Conservation (phyloP, 2,113 vertebrate genomes). For the Macaca nemestrina region DNA sequence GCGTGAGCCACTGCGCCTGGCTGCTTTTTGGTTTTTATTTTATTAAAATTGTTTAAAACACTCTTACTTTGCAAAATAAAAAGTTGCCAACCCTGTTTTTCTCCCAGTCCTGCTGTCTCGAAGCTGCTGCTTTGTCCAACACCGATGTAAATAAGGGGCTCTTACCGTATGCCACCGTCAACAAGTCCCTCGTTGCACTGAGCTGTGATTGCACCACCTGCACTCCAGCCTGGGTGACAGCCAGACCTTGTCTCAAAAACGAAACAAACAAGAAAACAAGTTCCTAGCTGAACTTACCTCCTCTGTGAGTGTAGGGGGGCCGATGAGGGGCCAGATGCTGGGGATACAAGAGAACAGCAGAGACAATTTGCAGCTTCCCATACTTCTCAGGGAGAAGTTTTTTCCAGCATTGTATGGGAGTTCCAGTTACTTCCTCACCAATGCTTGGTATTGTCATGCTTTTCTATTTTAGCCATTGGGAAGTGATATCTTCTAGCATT, state of each 20-base stretch:
- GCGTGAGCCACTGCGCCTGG: too few species aligned
- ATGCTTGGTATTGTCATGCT: not conserved
- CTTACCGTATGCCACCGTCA: not conserved
- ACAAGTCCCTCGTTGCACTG: not conserved
- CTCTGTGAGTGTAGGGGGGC: not conserved
- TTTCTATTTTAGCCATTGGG: not conserved
- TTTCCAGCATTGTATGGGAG: not conserved
- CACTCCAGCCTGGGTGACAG: too few species aligned
- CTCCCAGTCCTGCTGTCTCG: not conserved
- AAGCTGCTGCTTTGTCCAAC: not conserved
- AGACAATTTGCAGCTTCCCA: not conserved
- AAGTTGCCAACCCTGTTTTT: not conserved
- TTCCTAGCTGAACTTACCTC: not conserved
- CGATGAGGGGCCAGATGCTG: not conserved
- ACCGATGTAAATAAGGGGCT: not conserved
- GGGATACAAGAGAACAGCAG: not conserved
- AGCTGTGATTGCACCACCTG: too few species aligned
- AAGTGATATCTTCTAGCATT: not conserved
- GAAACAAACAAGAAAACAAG: too few species aligned
- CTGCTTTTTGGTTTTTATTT: not conserved
- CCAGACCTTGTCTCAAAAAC: too few species aligned
- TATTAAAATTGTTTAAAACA: slow-evolving; percentile 13
- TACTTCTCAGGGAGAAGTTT: not conserved
- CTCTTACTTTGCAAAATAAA: not conserved
- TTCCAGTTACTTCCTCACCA: not conserved